Base-by-base conservation (phyloP, 2,113 vertebrate genomes). In the Heterochromis multidens region DNA sequence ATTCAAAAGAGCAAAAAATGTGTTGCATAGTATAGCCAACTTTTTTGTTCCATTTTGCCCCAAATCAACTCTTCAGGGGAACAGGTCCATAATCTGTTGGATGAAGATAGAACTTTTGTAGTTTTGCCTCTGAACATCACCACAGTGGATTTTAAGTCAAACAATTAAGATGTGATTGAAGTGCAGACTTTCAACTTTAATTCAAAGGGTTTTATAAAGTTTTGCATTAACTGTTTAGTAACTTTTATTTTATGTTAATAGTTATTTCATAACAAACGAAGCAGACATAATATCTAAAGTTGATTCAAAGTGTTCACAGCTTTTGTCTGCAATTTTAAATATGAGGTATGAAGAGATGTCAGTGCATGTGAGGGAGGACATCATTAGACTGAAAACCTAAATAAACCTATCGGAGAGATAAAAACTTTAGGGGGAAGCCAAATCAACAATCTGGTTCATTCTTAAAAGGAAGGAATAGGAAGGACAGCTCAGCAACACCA, bases 131-230 rank as follows among this genome's bases (percentile, higher is more conserved):
- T 67, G 37, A 43, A 25, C 0, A 1, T 37, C n/a, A 43, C 37
- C 63, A 43, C n/a, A 67, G 37, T 25, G n/a, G 13, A 43, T 67
- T 67, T 67, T 67, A 67, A 67, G 25, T 67, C 63, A 67, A 25
- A 14, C 63, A 67, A 17, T 0, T 23, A 7, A 6, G 37, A 67
- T 16, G 62, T 40, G 21, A 65, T 65, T 65, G 37, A 65, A 65
- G 12, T n/a, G 4, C 37, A 43, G 37, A 67, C 37, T 43, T 67
- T 43, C 37, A 43, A 7, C 63, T 67, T 67, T 67, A 67, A 0
- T 43, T 67, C 14, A 1, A 67, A 37, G 21, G n/a, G 23, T 43
- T 14, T 70, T 17, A 11, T 25, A 70, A 70, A 70, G 0, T 16
- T 43, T 67, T 43, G 35, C 21, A 16, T 43, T 40, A n/a, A 43